Conservation (phyloP, 2,113 vertebrate species). For the Lampris incognitus region DNA sequence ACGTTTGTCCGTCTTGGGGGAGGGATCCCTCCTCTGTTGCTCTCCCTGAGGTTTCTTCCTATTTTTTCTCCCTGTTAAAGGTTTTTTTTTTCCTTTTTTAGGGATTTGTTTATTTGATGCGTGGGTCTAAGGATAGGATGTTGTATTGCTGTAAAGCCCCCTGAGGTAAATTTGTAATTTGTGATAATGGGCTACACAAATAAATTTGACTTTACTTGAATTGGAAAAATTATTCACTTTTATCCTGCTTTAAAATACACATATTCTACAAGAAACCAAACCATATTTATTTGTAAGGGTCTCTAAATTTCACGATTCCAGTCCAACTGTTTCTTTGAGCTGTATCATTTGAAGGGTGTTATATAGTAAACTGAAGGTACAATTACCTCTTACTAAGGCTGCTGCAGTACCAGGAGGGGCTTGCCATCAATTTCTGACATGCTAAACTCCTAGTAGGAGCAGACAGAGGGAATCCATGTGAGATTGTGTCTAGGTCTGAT, state of each 20-base stretch:
- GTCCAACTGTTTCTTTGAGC: slow-evolving; percentile 59
- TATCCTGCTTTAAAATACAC: slow-evolving; percentile 32
- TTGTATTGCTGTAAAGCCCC: no score
- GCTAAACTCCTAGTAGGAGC: slow-evolving; percentile 55
- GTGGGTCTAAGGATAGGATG: no score
- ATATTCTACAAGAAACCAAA: slow-evolving; percentile 37
- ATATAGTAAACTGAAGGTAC: slow-evolving; percentile 44
- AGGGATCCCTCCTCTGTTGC: no score
- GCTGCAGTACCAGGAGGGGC: slow-evolving; percentile 45
- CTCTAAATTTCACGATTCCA: slow-evolving; percentile 16
- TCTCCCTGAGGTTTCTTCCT: no score
- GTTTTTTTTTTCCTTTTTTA: no score
- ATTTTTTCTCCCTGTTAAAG: no score
- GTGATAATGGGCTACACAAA: no score
- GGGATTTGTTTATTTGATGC: no score
- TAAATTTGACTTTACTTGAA: background rate
- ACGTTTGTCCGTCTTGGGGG: no score
- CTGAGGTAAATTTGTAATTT: no score
- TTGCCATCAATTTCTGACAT: slow-evolving; percentile 58
- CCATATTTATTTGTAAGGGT: slow-evolving; percentile 53
- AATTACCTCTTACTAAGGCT: slow-evolving; percentile 70
- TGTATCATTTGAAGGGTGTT: slow-evolving; percentile 38
- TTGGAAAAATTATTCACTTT: slow-evolving; percentile 34
- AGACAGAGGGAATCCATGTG: slow-evolving; percentile 48
- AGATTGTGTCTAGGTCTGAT: slow-evolving; percentile 52